Evolutionary conservation across 2,113 vertebrate species (phyloP).

Genomic region (Gavia stellata): DNA sequence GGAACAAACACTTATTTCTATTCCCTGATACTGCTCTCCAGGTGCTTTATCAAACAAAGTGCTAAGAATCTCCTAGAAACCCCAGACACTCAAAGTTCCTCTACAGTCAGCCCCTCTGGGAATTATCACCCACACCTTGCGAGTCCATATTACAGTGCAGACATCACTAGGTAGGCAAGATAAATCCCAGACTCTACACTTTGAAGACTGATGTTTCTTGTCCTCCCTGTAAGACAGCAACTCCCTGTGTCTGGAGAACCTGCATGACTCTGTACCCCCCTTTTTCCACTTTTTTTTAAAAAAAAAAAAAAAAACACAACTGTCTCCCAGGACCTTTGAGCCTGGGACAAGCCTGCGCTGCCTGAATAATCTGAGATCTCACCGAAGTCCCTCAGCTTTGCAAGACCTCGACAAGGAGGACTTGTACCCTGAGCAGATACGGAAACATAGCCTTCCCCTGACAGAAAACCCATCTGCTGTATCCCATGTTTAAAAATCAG

Average conservation of each 20-base stretch:
- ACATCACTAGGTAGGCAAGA: background rate
- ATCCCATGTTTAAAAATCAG: background rate
- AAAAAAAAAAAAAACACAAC: background rate
- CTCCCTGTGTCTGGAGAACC: background rate
- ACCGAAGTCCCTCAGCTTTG: background rate
- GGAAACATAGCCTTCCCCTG: background rate
- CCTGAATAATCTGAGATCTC: background rate
- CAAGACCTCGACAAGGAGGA: background rate
- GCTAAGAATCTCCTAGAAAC: background rate
- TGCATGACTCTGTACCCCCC: background rate
- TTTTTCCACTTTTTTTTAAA: too few relatives aligned
- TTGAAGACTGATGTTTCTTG: background rate
- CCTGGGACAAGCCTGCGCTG: background rate
- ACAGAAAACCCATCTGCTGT: background rate
- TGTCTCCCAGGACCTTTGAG: background rate
- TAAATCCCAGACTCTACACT: background rate
- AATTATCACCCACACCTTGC: background rate
- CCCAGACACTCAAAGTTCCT: background rate
- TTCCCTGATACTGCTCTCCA: background rate
- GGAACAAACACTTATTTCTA: background rate
- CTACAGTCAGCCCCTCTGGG: background rate
- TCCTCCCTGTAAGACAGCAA: background rate
- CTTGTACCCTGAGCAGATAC: background rate
- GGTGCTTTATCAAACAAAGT: background rate
- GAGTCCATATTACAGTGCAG: background rate